phyloP scores from a whole-genome alignment of 2,888 invertebrate species.

The Caenorhabditis sp. region DNA sequence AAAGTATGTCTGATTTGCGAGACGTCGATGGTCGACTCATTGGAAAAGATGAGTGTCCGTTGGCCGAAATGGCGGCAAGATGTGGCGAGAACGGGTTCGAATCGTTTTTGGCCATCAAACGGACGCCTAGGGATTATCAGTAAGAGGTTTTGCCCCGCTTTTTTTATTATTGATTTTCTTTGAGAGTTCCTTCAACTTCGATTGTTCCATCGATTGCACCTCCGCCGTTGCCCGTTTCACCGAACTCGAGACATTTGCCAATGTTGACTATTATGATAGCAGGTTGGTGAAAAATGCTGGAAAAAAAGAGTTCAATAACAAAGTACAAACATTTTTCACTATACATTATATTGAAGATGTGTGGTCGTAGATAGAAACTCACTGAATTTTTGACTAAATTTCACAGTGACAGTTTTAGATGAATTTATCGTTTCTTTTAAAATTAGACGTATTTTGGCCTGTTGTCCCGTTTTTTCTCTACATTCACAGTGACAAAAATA shows the following conservation, averaged over 20 bases:
- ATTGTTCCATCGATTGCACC: slow-evolving; percentile 8
- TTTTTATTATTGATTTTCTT: neutral
- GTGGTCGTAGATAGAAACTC: too few species aligned
- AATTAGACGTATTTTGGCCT: too few species aligned
- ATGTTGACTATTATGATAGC: slow-evolving; percentile 19
- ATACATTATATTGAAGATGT: too few species aligned
- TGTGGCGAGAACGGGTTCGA: slow-evolving; percentile 76
- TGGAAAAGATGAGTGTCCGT: slow-evolving; percentile 95
- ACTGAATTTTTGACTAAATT: too few species aligned
- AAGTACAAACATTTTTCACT: too few species aligned
- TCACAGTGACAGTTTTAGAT: too few species aligned
- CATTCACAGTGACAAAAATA: too few species aligned
- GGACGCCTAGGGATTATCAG: slow-evolving; percentile 37
- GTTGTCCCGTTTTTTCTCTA: too few species aligned
- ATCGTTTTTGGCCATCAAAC: slow-evolving; percentile 38
- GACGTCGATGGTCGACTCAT: slow-evolving; percentile 81
- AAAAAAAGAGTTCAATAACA: too few species aligned
- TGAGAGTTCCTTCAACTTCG: slow-evolving; percentile 40
- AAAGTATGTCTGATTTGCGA: slow-evolving; percentile 35
- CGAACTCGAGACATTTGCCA: slow-evolving; percentile 11
- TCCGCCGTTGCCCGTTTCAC: slow-evolving; percentile 28
- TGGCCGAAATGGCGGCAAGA: slow-evolving; percentile 40
- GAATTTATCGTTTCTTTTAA: too few species aligned
- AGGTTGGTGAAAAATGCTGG: slow-evolving; percentile 9
- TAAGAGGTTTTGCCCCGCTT: slow-evolving; percentile 4